These are phyloP conservation scores for Bombus superbus DNA, from an alignment of 1,140 invertebrate genomes.

Conservation along the genomic window DNA sequence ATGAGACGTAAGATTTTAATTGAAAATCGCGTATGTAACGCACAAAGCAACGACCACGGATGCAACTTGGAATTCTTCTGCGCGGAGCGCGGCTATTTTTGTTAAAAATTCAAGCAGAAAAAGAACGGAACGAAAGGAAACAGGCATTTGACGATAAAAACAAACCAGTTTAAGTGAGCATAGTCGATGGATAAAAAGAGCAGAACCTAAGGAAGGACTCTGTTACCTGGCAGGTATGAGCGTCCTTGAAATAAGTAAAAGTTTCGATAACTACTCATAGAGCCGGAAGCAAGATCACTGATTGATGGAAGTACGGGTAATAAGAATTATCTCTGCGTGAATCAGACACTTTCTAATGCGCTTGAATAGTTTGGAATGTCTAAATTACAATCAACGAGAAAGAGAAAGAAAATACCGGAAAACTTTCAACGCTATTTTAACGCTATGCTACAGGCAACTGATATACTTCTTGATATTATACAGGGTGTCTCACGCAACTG, in stretches of 20 bases:
- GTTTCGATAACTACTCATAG: conserved; percentile 27
- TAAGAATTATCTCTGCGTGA: conserved; percentile 16
- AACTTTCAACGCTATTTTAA: neutral
- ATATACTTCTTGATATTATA: neutral
- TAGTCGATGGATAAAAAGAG: neutral
- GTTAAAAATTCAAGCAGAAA: neutral
- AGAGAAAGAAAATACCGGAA: neutral
- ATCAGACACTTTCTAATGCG: conserved; percentile 26
- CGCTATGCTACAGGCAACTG: neutral
- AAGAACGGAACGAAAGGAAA: neutral
- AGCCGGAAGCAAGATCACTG: conserved; percentile 26
- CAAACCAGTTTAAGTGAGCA: neutral
- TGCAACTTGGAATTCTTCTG: neutral
- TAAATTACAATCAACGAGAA: neutral
- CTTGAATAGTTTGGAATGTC: neutral
- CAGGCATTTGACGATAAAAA: neutral
- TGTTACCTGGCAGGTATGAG: conserved; percentile 23
- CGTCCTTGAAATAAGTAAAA: conserved; percentile 55
- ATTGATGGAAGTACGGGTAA: neutral
- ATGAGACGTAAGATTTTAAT: neutral
- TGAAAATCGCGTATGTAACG: neutral
- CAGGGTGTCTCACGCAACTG: too few species aligned
- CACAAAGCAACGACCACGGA: neutral
- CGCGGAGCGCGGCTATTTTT: too few species aligned
- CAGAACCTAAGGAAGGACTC: conserved; percentile 8